Evolutionary conservation across 2,888 invertebrate genomes (phyloP).

Genomic region (Cyclophora punctaria): DNA sequence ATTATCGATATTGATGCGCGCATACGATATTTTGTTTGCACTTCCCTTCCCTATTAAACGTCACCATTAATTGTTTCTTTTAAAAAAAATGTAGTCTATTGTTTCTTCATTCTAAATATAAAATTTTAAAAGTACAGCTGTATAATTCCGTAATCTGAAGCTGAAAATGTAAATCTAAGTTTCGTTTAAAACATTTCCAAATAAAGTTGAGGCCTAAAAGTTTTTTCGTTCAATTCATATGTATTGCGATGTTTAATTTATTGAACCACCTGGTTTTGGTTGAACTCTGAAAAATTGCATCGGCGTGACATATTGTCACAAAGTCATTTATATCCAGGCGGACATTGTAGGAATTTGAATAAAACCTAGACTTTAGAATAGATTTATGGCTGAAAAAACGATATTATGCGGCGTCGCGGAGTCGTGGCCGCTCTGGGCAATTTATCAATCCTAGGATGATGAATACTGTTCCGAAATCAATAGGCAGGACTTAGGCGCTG

Average conservation of each 20-base stretch:
- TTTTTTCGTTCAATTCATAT: conserved; percentile 21
- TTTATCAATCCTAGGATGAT: conserved; percentile 21
- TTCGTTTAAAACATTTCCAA: too few species aligned
- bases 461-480: too few species aligned
- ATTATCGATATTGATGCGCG: conserved; percentile 7
- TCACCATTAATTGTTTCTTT: too few species aligned
- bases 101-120: too few species aligned
- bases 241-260: conserved; percentile 60
- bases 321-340: conserved; percentile 51
- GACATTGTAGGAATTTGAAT: conserved; percentile 48
- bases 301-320: conserved; percentile 57
- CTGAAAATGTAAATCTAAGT: conserved; percentile 7
- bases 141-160: too few species aligned
- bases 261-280: conserved; percentile 57
- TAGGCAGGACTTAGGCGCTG: too few species aligned
- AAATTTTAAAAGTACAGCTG: too few species aligned
- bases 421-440: conserved; percentile 9
- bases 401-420: conserved; percentile 15
- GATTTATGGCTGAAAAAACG: conserved; percentile 26
- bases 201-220: too few species aligned
- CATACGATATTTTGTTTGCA: too few species aligned
- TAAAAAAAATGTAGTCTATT: too few species aligned
- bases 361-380: conserved; percentile 45
- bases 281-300: conserved; percentile 60
- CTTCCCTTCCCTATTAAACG: too few species aligned